phyloP scores from a whole-genome alignment of 2,113 vertebrate genomes.

The Zeus faber region DNA sequence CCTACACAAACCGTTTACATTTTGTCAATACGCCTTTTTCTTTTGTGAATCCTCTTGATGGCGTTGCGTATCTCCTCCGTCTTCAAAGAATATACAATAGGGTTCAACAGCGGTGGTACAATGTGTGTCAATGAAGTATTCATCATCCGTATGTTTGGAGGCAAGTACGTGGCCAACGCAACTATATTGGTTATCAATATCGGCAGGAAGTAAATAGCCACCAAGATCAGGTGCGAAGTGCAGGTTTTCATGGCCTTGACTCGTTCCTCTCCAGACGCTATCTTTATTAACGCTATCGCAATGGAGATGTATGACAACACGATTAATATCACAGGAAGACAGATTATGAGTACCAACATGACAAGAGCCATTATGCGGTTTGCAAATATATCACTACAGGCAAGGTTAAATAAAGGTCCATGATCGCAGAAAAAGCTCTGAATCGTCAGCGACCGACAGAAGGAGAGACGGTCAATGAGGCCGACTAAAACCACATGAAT shows the following conservation, averaged over 20 bases:
- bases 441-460: slow-evolving; percentile 33
- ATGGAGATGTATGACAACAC: too few relatives aligned
- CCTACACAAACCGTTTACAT: too few relatives aligned
- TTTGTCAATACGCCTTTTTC: too few relatives aligned
- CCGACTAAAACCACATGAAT: slow-evolving; percentile 46
- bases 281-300: slow-evolving; percentile 19
- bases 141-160: slow-evolving; percentile 59
- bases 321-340: too few relatives aligned
- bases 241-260: slow-evolving; percentile 32
- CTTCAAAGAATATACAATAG: slow-evolving; percentile 39
- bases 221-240: slow-evolving; percentile 22
- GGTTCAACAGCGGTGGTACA: slow-evolving; percentile 42
- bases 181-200: slow-evolving; percentile 14
- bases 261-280: slow-evolving; percentile 9
- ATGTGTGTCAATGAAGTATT: slow-evolving; percentile 55
- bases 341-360: too few relatives aligned
- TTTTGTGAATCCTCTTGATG: slow-evolving; percentile 18
- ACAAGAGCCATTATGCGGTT: too few relatives aligned
- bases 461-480: slow-evolving; percentile 45
- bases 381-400: too few relatives aligned
- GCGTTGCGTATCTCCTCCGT: slow-evolving; percentile 31
- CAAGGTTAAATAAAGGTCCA: slow-evolving; percentile 31
- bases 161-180: slow-evolving; percentile 16
- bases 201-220: slow-evolving; percentile 26
- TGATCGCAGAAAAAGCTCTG: slow-evolving; percentile 48